Base-by-base conservation (phyloP, 2,113 vertebrate species). In the Machaerirhynchus nigripectus region DNA sequence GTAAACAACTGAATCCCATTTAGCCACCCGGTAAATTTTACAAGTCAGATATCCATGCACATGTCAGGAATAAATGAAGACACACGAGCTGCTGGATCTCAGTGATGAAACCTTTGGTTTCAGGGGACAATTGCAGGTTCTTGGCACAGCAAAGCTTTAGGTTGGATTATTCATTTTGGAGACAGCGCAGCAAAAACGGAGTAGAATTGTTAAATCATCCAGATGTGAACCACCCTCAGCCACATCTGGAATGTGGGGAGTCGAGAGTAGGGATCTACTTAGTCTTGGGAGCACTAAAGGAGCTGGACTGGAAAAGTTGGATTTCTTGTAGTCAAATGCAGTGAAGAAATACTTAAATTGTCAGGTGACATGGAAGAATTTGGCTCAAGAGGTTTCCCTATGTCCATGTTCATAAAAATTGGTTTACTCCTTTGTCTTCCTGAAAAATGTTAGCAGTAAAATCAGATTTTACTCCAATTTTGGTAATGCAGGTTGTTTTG, bases 401-500 rank as follows among this genome's bases (percentile, higher is more conserved):
- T 6, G 10, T 20, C 24, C 1, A 0, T 1, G 7, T 39, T 19
- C 30, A 5, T 26, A 7, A 31, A 65, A 60, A 57, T 23, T 1
- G 6, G 0, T 44, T 88, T 69, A 13, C 3, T 67, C 9, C 10
- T 47, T 59, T 65, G 20, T 65, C 31, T n/a, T 70, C 10, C 69
- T 55, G 70, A 18, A 21, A 87, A 78, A 21, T 0, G 0, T 23
- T 8, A 49, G 10, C n/a, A 30, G 21, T 14, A 33, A 94, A 63
- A 39, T 65, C 24, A 39, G 47, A 79, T 31, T 90, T 82, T 50
- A 7, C 10, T 15, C 20, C 16, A 12, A 2, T 69, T 79, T 68
- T 69, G 26, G 9, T 11, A n/a, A 12, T 2, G 15, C 4, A 56
- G 27, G 2, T 52, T 30, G 37, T 22, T 70, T 42, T 69, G 18